Base-by-base conservation (phyloP, 2,888 invertebrate genomes). In the Stenichneumon culpator region DNA sequence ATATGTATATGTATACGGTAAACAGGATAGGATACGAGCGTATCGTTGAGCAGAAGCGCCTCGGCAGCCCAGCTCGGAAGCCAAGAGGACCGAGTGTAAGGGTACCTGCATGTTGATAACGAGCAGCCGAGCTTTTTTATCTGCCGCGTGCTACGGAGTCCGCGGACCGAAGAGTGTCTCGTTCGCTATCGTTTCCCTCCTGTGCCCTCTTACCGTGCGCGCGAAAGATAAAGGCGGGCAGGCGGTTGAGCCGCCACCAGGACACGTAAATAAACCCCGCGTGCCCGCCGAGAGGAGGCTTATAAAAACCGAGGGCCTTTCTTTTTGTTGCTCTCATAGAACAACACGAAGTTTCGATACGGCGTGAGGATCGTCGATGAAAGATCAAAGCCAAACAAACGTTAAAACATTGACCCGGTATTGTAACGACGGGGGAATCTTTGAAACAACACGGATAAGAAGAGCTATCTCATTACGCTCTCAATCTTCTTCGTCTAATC, bases 61-160 rank as follows among this genome's bases (percentile, higher is more conserved):
- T 28, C 28, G 69, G 52, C 50, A 65, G 65, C 52, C 32, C 63
- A n/a, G 39, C 57, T 78, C 44, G 77, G 79, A 67, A 79, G 84
- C 84, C 68, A 72, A 79, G 79, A 75, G 70, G 81, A 77, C 69
- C 63, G 54, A 73, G 83, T 82, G 85, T 82, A 86, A 87, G 87
- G 87, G 86, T 88, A 87, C 88, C 87, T 86, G 87, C 88, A 86
- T 86, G 74, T 70, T 85, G 88, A 88, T 88, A 88, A 88, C 87
- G 85, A 88, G 80, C 54, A 78, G 63, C 84, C 60, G 77, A 54
- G 75, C 50, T 68, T 36, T 78, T 78, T 79, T 74, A n/a, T 74
- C 52, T 28, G 75, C 78, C 73, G 72, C 79, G 44, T 57, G 75
- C 82, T 70, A 9, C 69, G 63, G 78, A 72, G 14, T 22, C 7